phyloP scores from a whole-genome alignment of 2,797 vertebrate species.

The Champsocephalus gunnari region DNA sequence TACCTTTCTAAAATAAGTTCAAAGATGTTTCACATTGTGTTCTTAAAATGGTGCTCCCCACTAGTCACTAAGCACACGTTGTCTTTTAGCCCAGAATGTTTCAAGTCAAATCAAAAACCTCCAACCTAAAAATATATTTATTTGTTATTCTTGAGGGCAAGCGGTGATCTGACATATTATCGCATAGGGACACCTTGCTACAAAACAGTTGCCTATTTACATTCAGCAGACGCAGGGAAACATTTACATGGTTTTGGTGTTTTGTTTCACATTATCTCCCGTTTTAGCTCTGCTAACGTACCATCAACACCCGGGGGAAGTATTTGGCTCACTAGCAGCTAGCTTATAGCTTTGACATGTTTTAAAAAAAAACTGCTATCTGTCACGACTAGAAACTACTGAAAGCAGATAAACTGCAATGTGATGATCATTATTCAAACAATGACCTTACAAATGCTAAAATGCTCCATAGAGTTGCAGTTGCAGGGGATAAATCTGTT shows the following conservation, averaged over 20 bases:
- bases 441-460: neutral
- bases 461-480: neutral
- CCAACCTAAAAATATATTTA: too few relatives aligned
- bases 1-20: neutral
- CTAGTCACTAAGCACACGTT: neutral
- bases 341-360: neutral
- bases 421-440: neutral
- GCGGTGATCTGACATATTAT: too few relatives aligned
- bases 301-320: neutral
- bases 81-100: too few relatives aligned
- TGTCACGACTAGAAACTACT: neutral
- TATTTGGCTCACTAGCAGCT: neutral
- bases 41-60: neutral
- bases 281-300: neutral
- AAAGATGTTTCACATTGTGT: constrained; percentile 1
- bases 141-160: too few relatives aligned
- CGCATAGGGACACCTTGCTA: neutral
- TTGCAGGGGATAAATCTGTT: neutral
- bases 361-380: neutral
- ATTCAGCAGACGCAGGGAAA: neutral
- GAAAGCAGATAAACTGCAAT: neutral
- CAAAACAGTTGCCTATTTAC: neutral
- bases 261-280: neutral
- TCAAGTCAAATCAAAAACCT: too few relatives aligned
- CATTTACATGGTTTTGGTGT: neutral